Conservation (phyloP, 2,797 vertebrate species). For the Myotis pilosus region DNA sequence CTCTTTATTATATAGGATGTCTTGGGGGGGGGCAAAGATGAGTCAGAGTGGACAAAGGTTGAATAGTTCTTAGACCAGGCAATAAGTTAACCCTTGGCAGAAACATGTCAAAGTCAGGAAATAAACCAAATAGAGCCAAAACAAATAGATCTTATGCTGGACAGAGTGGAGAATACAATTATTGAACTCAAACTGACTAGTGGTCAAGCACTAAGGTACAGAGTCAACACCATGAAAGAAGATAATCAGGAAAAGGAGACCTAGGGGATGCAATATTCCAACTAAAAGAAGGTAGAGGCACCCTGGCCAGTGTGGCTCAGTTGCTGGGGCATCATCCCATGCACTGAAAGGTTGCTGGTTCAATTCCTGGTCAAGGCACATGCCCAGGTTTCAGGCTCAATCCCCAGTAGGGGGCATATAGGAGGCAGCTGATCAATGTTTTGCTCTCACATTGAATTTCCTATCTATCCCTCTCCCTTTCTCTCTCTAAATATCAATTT, state of each 20-base stretch:
- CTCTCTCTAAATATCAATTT: too few species aligned
- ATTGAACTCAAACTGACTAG: background rate
- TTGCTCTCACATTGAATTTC: too few species aligned
- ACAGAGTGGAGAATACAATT: background rate
- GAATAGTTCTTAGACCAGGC: background rate
- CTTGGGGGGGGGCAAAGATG: background rate
- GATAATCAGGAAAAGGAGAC: slow-evolving; percentile 11
- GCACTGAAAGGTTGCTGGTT: too few species aligned
- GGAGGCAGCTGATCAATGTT: too few species aligned
- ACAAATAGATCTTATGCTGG: background rate
- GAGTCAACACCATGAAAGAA: background rate
- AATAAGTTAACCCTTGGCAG: background rate
- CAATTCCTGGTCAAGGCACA: too few species aligned
- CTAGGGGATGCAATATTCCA: background rate
- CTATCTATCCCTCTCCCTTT: too few species aligned
- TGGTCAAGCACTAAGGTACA: background rate
- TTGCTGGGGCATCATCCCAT: too few species aligned
- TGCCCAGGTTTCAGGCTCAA: too few species aligned
- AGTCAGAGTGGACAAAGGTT: background rate
- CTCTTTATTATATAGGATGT: too few species aligned
- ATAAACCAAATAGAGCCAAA: background rate
- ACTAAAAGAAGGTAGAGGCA: background rate
- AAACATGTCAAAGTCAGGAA: background rate
- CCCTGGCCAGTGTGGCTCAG: too few species aligned
- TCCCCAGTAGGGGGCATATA: too few species aligned